These are phyloP conservation scores for Sakesphorus luctuosus DNA, from an alignment of 2,113 vertebrate genomes.

Conservation along the genomic window DNA sequence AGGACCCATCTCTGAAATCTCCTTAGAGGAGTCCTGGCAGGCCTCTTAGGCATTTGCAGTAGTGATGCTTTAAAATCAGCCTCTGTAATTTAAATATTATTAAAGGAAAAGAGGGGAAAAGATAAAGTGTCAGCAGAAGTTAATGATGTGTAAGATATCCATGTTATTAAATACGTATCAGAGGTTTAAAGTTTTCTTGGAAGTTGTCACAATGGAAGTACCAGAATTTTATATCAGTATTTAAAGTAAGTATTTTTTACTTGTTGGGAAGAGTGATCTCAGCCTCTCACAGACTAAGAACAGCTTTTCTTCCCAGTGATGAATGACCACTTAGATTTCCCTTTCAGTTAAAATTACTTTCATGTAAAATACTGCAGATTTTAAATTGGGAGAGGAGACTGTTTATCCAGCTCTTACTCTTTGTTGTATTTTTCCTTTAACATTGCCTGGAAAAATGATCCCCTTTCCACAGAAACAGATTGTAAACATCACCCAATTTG, in stretches of 20 bases:
- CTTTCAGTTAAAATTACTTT: conserved; percentile 52
- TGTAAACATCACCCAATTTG: background rate
- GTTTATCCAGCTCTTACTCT: conserved; percentile 3
- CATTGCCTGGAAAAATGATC: conserved; percentile 1
- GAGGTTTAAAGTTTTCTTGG: background rate
- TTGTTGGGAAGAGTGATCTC: background rate
- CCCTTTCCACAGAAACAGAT: background rate
- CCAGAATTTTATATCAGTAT: background rate
- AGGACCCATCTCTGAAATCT: background rate
- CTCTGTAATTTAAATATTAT: background rate
- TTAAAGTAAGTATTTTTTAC: background rate
- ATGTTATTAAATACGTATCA: background rate
- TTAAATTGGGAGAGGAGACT: conserved; percentile 4
- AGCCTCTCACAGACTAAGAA: background rate
- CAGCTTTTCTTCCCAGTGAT: conserved; percentile 20
- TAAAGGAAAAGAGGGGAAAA: background rate
- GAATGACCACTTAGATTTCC: conserved; percentile 37
- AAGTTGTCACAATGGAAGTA: background rate
- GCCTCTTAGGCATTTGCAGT: background rate
- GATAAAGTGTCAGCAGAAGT: background rate
- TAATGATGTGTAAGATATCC: background rate
- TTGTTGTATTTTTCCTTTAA: conserved; percentile 20
- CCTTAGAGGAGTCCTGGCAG: background rate
- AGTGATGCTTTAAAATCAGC: background rate
- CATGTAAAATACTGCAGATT: conserved; percentile 38